Base-by-base conservation (phyloP, 2,113 vertebrate species). In the Pluvianellus socialis region DNA sequence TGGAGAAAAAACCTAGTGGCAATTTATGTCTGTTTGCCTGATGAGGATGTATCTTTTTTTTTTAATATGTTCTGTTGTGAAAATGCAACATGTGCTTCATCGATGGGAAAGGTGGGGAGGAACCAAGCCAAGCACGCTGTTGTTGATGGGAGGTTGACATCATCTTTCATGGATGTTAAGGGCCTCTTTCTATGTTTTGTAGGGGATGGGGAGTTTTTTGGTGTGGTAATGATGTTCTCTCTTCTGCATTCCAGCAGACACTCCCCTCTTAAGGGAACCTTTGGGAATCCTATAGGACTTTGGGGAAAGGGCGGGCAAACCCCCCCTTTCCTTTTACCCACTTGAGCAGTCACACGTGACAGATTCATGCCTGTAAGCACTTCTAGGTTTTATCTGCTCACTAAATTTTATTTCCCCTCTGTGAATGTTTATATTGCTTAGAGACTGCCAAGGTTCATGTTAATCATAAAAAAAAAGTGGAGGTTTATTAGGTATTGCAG, bases 361-460 rank as follows among this genome's bases (percentile, higher is more conserved):
- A 96, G 96, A 88, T 68, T 90, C 88, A 95, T 95, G 81, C 92
- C 81, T 95, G 90, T 76, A 23, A 23, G 62, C 92, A 71, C 77
- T 91, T 68, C 68, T 26, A 87, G 90, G 86, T 97, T 97, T 98
- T 92, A 95, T 94, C 92, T 97, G 59, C 62, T 92, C 74, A 58
- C 88, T 86, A 96, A 94, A 93, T 97, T 96, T 96, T 96, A 95
- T 98, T 96, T 97, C 90, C 90, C 94, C 44, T 67, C 72, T 66
- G 92, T 82, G 94, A 97, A 77, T 86, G 82, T 94, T 96, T 97
- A 90, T 93, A 71, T 97, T 95, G 92, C 96, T 96, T 66, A 80
- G 92, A 97, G 97, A 92, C 79, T 96, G 84, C 87, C 90, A 94
- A 94, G 90, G 92, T 97, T 97, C 84, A 12, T 90, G 75, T 89